A percentile compares a stretch with the other conserved stretches of the same genome.
phyloP scores from a whole-genome alignment of 2,888 invertebrate species.

The Platerodrilus igneus region DNA sequence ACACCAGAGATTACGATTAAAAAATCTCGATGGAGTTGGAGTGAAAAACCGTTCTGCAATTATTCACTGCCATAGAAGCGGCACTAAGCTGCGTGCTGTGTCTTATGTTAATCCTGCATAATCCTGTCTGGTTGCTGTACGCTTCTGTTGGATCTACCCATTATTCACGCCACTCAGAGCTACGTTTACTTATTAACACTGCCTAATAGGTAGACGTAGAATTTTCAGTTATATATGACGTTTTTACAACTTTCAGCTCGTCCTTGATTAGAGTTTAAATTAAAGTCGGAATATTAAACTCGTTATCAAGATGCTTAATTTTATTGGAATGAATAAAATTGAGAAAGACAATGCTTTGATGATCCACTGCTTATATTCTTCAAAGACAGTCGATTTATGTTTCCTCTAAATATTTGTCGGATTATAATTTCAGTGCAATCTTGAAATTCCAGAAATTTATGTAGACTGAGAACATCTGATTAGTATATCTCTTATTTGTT shows the following conservation, averaged over 20 bases:
- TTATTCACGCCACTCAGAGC: slow-evolving; percentile 39
- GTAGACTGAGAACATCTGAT: no score
- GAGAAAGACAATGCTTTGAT: no score
- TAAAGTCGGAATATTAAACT: no score
- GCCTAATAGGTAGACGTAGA: slow-evolving; percentile 23
- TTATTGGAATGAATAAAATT: no score
- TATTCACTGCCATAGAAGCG: slow-evolving; percentile 47
- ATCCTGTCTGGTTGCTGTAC: slow-evolving; percentile 47
- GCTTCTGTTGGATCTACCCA: slow-evolving; percentile 43
- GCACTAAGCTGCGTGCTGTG: slow-evolving; percentile 46
- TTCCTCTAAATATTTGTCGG: no score
- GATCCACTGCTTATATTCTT: no score
- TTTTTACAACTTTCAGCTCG: slow-evolving; percentile 21
- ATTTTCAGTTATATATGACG: slow-evolving; percentile 24
- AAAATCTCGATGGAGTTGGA: slow-evolving; percentile 22
- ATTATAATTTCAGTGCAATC: no score
- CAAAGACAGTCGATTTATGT: no score
- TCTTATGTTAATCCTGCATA: slow-evolving; percentile 50
- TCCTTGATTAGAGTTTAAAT: slow-evolving; percentile 24
- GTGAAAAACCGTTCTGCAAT: slow-evolving; percentile 43
- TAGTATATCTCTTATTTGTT: no score
- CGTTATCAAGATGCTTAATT: no score
- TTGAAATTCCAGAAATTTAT: no score
- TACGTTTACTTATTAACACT: slow-evolving; percentile 26
- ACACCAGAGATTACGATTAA: slow-evolving; percentile 39